phyloP scores from a whole-genome alignment of 2,888 invertebrate species.

The Polyommatus iphigenia region DNA sequence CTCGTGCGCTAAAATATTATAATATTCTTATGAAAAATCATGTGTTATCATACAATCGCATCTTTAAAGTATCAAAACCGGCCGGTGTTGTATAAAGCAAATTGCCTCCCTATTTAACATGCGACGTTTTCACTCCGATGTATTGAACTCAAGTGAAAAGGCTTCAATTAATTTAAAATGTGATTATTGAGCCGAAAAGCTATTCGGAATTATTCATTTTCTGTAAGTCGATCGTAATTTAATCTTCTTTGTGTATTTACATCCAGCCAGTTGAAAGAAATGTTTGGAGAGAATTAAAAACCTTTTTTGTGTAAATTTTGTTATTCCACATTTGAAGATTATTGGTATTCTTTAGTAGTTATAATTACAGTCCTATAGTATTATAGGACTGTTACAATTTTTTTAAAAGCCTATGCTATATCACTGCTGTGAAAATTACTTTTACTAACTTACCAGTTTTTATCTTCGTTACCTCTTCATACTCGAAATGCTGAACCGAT shows the following conservation, averaged over 20 bases:
- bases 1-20: too few species aligned
- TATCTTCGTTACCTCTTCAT: too few species aligned
- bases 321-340: too few species aligned
- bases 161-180: slow-evolving; percentile 52
- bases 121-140: slow-evolving; percentile 45
- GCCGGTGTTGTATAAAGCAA: slow-evolving; percentile 38
- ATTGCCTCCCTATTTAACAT: slow-evolving; percentile 49
- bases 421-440: too few species aligned
- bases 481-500: too few species aligned
- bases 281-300: slow-evolving; percentile 15
- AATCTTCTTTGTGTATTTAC: slow-evolving; percentile 38
- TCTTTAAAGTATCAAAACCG: not conserved
- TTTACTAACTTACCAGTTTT: too few species aligned
- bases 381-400: too few species aligned
- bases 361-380: too few species aligned
- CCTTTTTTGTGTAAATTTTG: not conserved
- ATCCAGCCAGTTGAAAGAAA: slow-evolving; percentile 30
- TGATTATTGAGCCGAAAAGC: slow-evolving; percentile 47
- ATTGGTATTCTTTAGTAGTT: too few species aligned
- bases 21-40: too few species aligned
- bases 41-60: not conserved
- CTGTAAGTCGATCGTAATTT: slow-evolving; percentile 45
- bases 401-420: too few species aligned
- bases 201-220: slow-evolving; percentile 43
- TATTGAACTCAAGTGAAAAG: slow-evolving; percentile 48